These are phyloP conservation scores for Sylvilagus bachmani DNA, from an alignment of 2,113 vertebrate species.

Conservation along the genomic window DNA sequence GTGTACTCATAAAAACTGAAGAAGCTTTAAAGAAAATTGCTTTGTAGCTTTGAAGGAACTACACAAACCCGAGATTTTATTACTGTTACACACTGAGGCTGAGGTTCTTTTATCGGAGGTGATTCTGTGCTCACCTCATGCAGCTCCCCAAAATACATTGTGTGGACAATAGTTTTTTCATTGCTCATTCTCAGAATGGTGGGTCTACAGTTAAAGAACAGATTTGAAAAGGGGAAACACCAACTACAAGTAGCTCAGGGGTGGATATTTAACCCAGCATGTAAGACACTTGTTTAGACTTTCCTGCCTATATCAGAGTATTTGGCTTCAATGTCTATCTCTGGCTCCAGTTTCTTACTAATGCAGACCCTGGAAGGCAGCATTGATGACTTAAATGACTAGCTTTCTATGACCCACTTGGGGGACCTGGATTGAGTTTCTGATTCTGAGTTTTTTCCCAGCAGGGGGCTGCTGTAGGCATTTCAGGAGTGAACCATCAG, in stretches of 20 bases:
- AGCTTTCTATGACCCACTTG: too few species aligned
- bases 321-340: too few species aligned
- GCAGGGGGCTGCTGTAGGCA: too few species aligned
- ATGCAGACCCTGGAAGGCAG: too few species aligned
- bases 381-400: too few species aligned
- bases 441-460: too few species aligned
- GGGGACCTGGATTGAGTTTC: too few species aligned
- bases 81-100: background rate
- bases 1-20: background rate
- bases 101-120: background rate
- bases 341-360: too few species aligned
- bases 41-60: background rate
- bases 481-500: too few species aligned
- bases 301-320: too few species aligned
- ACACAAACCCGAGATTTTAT: background rate
- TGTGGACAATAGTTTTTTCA: background rate
- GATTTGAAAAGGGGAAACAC: background rate
- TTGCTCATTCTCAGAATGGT: background rate
- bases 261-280: background rate
- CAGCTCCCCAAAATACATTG: background rate
- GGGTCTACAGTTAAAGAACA: accelerated
- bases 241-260: background rate
- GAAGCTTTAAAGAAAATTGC: background rate
- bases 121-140: too few species aligned
- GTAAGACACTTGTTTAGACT: too few species aligned